Conservation (phyloP, 2,888 invertebrate genomes). For the Erebia palarica region DNA sequence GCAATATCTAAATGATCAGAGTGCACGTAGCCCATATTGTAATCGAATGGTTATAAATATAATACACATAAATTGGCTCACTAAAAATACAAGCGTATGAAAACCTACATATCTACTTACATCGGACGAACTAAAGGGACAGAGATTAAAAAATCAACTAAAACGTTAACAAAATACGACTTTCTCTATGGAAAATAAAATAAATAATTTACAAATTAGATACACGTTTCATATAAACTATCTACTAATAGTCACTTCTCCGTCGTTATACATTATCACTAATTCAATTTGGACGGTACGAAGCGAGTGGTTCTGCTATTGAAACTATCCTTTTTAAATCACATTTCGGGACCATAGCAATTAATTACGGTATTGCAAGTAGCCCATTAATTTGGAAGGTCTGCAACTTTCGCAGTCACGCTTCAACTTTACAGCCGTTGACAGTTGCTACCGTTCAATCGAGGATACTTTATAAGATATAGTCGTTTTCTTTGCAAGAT, state of each 20-base stretch:
- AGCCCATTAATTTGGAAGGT: not conserved
- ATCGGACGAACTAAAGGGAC: slow-evolving; percentile 76
- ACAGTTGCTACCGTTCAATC: not conserved
- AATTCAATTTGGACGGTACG: slow-evolving; percentile 56
- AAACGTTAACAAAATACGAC: slow-evolving; percentile 83
- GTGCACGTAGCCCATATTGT: slow-evolving; percentile 60
- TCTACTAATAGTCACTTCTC: slow-evolving; percentile 76
- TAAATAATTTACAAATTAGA: slow-evolving; percentile 80
- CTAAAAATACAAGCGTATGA: slow-evolving; percentile 82
- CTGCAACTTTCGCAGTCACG: not conserved
- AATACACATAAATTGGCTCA: slow-evolving; percentile 77
- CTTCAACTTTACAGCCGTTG: not conserved
- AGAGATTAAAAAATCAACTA: slow-evolving; percentile 80
- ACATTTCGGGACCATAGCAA: not conserved
- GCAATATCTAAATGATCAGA: not conserved
- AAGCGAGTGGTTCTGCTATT: slow-evolving; percentile 54
- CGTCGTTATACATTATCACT: slow-evolving; percentile 71
- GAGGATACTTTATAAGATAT: not conserved
- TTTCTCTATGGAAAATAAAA: slow-evolving; percentile 82
- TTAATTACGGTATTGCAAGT: not conserved
- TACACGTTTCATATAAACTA: slow-evolving; percentile 72
- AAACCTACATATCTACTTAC: slow-evolving; percentile 73
- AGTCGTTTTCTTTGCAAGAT: slow-evolving; percentile 37
- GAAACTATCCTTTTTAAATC: slow-evolving; percentile 10
- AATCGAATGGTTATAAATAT: slow-evolving; percentile 69